Evolutionary conservation across 1,140 invertebrate genomes (phyloP).

Genomic region (Neotoxoptera formosana): DNA sequence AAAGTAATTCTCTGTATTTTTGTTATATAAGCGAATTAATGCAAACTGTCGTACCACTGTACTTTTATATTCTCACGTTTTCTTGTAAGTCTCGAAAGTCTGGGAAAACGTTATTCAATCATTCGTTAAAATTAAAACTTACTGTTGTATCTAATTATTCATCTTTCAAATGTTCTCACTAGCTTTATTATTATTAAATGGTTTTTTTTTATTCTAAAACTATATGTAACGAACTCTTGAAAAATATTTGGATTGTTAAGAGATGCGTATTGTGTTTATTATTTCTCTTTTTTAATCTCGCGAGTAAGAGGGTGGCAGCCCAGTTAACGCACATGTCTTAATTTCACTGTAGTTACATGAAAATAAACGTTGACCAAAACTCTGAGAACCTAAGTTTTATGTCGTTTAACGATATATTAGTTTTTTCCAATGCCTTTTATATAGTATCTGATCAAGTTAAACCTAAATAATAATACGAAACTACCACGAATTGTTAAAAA

Average conservation of each 20-base stretch:
- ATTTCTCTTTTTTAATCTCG: not conserved
- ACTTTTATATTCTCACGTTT: not conserved
- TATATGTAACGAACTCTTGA: not conserved
- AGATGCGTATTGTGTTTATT: not conserved
- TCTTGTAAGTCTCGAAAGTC: slow-evolving; percentile 6
- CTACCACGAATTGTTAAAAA: not conserved
- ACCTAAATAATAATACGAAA: not conserved
- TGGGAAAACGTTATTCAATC: not conserved
- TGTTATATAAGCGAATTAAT: not conserved
- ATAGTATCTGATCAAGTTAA: not conserved
- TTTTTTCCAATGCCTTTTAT: not conserved
- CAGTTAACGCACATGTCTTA: not conserved
- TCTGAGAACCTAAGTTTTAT: not conserved
- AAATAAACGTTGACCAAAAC: too few species aligned
- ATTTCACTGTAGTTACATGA: not conserved
- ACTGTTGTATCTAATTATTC: not conserved
- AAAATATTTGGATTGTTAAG: not conserved
- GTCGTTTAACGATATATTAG: not conserved
- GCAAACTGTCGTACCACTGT: not conserved
- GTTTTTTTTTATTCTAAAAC: not conserved
- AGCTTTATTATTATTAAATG: not conserved
- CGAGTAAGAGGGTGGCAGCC: not conserved
- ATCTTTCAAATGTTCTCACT: not conserved
- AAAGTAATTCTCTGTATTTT: not conserved
- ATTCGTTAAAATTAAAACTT: not conserved